Evolutionary conservation across 2,888 invertebrate species (phyloP).

Genomic region (Campaea margaritaria): DNA sequence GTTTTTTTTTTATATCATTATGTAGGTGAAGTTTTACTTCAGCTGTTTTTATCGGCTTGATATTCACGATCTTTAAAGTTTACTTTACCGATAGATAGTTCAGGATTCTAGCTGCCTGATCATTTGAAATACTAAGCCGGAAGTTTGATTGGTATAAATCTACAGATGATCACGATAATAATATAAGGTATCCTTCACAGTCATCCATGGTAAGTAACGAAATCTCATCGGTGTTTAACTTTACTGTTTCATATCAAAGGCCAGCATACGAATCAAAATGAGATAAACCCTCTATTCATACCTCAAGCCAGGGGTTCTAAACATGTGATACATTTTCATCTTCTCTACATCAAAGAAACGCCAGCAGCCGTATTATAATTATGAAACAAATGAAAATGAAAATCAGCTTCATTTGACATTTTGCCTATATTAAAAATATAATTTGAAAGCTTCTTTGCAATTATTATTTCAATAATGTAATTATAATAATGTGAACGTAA

Average conservation of each 20-base stretch:
- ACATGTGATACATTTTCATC: background rate
- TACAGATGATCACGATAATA: background rate
- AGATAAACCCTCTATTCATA: slow-evolving; percentile 2
- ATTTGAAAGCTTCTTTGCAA: too few species aligned
- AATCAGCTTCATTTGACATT: too few species aligned
- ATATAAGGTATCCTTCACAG: background rate
- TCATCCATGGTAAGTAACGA: slow-evolving; percentile 1
- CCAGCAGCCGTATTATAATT: too few species aligned
- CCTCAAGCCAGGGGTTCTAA: background rate
- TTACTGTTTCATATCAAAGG: background rate
- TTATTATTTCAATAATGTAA: too few species aligned
- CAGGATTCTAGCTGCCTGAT: background rate
- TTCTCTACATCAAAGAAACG: background rate
- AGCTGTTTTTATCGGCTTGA: too few species aligned
- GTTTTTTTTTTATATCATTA: too few species aligned
- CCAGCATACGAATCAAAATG: slow-evolving; percentile 1
- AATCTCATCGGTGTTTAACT: background rate
- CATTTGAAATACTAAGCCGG: background rate
- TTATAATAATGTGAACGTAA: too few species aligned
- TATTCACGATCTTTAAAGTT: too few species aligned
- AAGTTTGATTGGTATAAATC: background rate
- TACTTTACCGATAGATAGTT: too few species aligned
- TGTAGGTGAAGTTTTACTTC: too few species aligned
- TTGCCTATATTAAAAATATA: too few species aligned
- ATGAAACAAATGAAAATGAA: too few species aligned